phyloP scores from a whole-genome alignment of 2,888 invertebrate genomes.

The Nebria salina region DNA sequence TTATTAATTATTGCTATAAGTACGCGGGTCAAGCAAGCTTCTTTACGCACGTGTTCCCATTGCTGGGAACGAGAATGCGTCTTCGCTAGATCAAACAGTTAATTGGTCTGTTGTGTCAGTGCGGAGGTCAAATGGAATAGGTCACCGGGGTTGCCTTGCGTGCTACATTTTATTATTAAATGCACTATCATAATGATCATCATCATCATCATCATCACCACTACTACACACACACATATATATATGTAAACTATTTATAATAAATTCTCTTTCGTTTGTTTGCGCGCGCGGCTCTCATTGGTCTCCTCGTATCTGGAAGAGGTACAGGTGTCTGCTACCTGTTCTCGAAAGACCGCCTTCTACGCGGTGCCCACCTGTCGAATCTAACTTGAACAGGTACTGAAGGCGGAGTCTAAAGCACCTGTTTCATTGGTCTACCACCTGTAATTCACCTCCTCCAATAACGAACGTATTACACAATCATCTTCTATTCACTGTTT shows the following conservation, averaged over 20 bases:
- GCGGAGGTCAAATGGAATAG: slow-evolving; percentile 54
- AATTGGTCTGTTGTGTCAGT: slow-evolving; percentile 53
- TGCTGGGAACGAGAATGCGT: slow-evolving; percentile 52
- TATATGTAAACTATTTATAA: background rate
- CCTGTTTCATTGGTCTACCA: slow-evolving; percentile 46
- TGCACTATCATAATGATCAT: background rate
- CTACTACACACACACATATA: background rate
- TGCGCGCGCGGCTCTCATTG: background rate
- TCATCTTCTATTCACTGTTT: too few relatives aligned
- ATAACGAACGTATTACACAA: slow-evolving; percentile 14
- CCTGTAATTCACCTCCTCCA: slow-evolving; percentile 36
- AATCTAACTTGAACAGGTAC: slow-evolving; percentile 40
- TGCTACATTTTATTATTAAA: slow-evolving; percentile 51
- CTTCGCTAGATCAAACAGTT: slow-evolving; percentile 50
- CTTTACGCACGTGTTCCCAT: slow-evolving; percentile 52
- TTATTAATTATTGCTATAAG: background rate
- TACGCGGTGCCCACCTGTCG: slow-evolving; percentile 38
- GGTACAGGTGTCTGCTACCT: slow-evolving; percentile 43
- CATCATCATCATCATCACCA: background rate
- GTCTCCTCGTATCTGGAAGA: background rate
- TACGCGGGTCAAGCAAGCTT: slow-evolving; percentile 35
- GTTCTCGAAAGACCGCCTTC: slow-evolving; percentile 26
- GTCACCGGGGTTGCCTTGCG: slow-evolving; percentile 49
- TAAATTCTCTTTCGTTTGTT: background rate
- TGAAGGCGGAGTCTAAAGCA: slow-evolving; percentile 35